phyloP scores from a whole-genome alignment of 2,113 vertebrate genomes.

The Cariama cristata region DNA sequence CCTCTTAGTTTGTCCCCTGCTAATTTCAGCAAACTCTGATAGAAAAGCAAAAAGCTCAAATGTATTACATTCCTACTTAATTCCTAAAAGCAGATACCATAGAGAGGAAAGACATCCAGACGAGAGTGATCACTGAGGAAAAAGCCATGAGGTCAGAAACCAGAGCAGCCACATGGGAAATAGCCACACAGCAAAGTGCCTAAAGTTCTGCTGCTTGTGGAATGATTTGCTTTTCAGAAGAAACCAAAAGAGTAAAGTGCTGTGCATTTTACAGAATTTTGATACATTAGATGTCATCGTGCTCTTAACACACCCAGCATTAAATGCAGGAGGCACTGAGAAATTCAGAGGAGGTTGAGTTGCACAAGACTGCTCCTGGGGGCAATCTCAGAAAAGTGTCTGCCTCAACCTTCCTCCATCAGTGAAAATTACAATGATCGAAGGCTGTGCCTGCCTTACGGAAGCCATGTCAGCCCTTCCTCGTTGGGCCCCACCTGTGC shows the following conservation, averaged over 20 bases:
- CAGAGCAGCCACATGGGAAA: neutral
- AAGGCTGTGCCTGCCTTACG: neutral
- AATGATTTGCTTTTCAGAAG: neutral
- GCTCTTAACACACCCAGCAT: fast-evolving
- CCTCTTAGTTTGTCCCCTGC: neutral
- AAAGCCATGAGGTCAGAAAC: neutral
- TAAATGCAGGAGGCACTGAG: neutral
- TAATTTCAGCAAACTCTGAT: neutral
- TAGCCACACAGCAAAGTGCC: neutral
- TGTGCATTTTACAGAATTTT: neutral
- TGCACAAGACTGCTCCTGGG: neutral
- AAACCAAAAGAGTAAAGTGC: neutral
- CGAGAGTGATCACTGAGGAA: neutral
- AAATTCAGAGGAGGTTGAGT: neutral
- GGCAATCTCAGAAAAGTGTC: neutral
- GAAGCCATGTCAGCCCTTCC: neutral
- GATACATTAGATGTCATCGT: neutral
- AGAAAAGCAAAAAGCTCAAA: neutral
- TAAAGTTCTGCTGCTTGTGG: neutral
- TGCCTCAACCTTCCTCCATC: neutral
- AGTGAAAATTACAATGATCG: fast-evolving
- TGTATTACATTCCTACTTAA: neutral
- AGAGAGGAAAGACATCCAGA: neutral
- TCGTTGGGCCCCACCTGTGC: fast-evolving
- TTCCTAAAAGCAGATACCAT: neutral